Evolutionary conservation across 35 echinoderm and acorn worm species (phyloP).

Genomic region (Ophiothrix spiculata): DNA sequence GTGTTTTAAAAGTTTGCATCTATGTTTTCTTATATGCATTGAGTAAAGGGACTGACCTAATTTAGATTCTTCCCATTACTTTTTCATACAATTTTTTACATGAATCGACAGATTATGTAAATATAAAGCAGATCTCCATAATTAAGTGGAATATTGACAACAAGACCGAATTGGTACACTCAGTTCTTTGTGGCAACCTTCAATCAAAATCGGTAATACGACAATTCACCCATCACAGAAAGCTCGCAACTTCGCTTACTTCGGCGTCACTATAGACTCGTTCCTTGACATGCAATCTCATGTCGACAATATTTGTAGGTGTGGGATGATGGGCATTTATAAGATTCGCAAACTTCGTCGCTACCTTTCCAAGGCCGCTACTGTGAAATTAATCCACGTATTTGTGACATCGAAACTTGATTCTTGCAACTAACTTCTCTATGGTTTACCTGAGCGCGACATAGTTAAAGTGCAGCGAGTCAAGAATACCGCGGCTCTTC

Average conservation of each 20-base stretch:
- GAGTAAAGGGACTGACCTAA: too few relatives aligned
- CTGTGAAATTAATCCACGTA: conserved; percentile 6
- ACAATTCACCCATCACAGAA: not conserved
- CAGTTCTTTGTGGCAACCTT: not conserved
- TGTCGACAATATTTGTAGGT: not conserved
- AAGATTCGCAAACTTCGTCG: not conserved
- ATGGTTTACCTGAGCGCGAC: not conserved
- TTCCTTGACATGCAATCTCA: not conserved
- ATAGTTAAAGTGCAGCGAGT: not conserved
- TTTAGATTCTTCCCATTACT: too few relatives aligned
- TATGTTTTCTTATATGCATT: too few relatives aligned
- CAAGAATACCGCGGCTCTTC: conserved; percentile 12
- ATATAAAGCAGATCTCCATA: too few relatives aligned
- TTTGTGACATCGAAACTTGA: conserved; percentile 7
- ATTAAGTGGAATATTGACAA: too few relatives aligned
- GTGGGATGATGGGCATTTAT: not conserved
- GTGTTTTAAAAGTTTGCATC: too few relatives aligned
- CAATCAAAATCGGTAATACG: not conserved
- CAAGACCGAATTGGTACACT: not conserved
- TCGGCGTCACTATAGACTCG: not conserved
- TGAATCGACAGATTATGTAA: too few relatives aligned
- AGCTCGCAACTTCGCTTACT: not conserved
- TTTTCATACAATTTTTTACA: too few relatives aligned
- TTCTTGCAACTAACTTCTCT: not conserved
- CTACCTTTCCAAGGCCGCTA: not conserved